A percentile compares a stretch with the other conserved stretches of the same genome.
These are phyloP conservation scores for Zootermopsis nevadensis DNA, from an alignment of 2,888 invertebrate species.

Conservation along the genomic window DNA sequence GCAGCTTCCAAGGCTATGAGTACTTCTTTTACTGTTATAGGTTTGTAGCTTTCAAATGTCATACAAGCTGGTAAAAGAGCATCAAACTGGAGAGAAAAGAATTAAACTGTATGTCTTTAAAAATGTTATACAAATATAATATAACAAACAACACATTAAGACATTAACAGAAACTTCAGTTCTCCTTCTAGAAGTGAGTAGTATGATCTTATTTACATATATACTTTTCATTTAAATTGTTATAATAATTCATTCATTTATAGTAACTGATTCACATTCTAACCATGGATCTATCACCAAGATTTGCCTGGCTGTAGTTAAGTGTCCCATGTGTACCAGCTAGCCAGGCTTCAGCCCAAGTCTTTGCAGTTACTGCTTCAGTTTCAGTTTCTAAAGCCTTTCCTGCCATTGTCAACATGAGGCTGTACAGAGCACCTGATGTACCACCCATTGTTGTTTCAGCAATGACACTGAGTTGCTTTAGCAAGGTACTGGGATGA, in stretches of 20 bases:
- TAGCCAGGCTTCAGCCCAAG: conserved; percentile 70
- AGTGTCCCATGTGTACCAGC: conserved; percentile 70
- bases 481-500: conserved; percentile 55
- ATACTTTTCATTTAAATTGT: too few species aligned
- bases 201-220: too few species aligned
- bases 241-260: too few species aligned
- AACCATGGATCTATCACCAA: conserved; percentile 83
- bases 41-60: conserved; percentile 60
- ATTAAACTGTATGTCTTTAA: neutral
- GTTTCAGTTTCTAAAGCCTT: conserved; percentile 39
- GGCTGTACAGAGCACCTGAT: conserved; percentile 82
- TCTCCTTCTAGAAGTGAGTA: too few species aligned
- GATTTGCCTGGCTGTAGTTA: conserved; percentile 77
- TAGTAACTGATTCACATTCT: neutral
- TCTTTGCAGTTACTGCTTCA: conserved; percentile 46
- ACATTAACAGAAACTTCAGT: too few species aligned
- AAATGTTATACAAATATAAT: neutral
- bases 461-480: conserved; percentile 65
- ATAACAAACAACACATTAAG: neutral
- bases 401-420: conserved; percentile 77
- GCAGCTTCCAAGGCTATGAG: conserved; percentile 59
- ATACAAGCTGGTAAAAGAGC: conserved; percentile 66
- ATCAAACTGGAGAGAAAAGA: conserved; percentile 66
- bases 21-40: neutral
- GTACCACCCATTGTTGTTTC: conserved; percentile 82